Evolutionary conservation across 1,140 invertebrate species (phyloP).

Genomic region (Solen grandis): DNA sequence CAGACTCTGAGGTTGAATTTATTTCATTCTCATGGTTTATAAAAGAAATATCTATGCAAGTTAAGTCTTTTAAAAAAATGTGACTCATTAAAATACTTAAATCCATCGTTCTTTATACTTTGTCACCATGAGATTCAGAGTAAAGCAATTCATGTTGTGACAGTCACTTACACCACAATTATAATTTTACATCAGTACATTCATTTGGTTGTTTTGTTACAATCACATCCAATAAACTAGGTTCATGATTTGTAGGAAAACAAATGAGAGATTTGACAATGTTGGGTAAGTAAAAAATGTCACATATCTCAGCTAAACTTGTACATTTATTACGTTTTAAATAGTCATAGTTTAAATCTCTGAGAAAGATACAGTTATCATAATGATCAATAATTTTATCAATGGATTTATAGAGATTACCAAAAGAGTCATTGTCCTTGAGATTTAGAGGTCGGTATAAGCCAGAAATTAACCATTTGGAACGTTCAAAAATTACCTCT

Average conservation of each 20-base stretch:
- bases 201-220: slow-evolving; percentile 8
- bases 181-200: slow-evolving; percentile 21
- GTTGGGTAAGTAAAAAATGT: slow-evolving; percentile 8
- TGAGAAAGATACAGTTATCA: slow-evolving; percentile 24
- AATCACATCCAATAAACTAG: slow-evolving; percentile 17
- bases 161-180: slow-evolving; percentile 27
- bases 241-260: slow-evolving; percentile 12
- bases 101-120: slow-evolving; percentile 18
- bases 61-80: slow-evolving; percentile 28
- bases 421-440: slow-evolving; percentile 7
- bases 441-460: slow-evolving; percentile 4
- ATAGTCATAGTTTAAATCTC: slow-evolving; percentile 38
- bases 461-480: slow-evolving; percentile 23
- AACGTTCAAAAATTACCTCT: slow-evolving; percentile 33
- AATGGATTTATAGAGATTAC: slow-evolving; percentile 2
- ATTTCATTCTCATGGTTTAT: slow-evolving; percentile 2
- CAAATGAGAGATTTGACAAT: slow-evolving; percentile 14
- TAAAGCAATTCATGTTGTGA: slow-evolving; percentile 35
- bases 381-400: slow-evolving; percentile 27
- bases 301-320: slow-evolving; percentile 14
- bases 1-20: slow-evolving; percentile 4
- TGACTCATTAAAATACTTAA: slow-evolving; percentile 20
- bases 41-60: slow-evolving; percentile 24
- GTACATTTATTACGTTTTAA: neutral
- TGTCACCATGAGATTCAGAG: slow-evolving; percentile 16